Percentiles rank a stretch among this genome's conserved stretches.
phyloP scores from a whole-genome alignment of 2,113 vertebrate genomes.

The Aegithalos caudatus region DNA sequence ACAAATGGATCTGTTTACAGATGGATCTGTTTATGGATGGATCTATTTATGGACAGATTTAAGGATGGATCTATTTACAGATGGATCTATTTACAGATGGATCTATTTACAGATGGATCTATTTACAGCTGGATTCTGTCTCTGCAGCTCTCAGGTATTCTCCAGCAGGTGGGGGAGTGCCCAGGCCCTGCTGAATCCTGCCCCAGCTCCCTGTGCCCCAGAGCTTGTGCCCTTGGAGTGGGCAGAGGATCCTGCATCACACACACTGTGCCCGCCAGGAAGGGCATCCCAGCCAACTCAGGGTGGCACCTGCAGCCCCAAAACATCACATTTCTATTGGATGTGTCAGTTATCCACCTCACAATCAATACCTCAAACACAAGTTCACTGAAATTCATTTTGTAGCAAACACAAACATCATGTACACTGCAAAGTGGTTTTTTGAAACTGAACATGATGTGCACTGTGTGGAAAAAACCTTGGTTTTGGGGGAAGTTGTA shows the following conservation, averaged over 20 bases:
- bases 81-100: background rate
- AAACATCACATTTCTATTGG: background rate
- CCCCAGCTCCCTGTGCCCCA: rapidly evolving
- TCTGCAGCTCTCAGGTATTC: background rate
- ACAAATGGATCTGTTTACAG: rapidly evolving
- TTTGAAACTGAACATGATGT: background rate
- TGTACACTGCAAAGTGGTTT: background rate
- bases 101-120: background rate
- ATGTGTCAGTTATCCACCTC: background rate
- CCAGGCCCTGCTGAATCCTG: background rate
- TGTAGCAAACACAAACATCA: background rate
- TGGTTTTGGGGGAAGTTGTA: background rate
- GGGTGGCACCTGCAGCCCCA: background rate
- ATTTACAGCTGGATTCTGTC: background rate
- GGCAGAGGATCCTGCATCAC: background rate
- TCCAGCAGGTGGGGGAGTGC: rapidly evolving
- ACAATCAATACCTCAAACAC: background rate
- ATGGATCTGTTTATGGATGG: background rate
- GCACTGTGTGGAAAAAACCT: background rate
- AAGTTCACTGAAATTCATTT: background rate
- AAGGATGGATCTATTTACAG: too few relatives aligned
- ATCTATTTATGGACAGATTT: too few relatives aligned
- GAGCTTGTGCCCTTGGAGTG: background rate
- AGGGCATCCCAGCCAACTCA: background rate
- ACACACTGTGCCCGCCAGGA: background rate